phyloP scores from a whole-genome alignment of 2,888 invertebrate species.

The Bellardia pandia region DNA sequence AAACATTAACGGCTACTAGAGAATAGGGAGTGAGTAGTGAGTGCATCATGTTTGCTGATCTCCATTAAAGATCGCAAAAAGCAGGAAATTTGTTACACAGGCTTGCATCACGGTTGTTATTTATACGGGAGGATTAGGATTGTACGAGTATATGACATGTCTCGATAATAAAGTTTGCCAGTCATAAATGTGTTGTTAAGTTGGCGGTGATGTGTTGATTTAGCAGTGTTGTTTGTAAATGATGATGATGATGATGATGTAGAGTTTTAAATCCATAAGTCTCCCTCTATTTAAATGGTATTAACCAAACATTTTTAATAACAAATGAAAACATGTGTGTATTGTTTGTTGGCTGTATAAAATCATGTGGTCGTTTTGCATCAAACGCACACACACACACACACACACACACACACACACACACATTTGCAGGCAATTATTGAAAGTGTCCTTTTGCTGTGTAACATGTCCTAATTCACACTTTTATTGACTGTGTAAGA shows the following conservation, averaged over 20 bases:
- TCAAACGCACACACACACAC: conserved; percentile 40
- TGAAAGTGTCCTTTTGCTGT: conserved; percentile 33
- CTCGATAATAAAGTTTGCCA: conserved; percentile 74
- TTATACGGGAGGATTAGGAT: conserved; percentile 81
- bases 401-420: conserved; percentile 40
- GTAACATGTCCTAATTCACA: conserved; percentile 53
- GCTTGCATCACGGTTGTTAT: conserved; percentile 19
- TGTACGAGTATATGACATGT: conserved; percentile 80
- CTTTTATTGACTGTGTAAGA: conserved; percentile 12
- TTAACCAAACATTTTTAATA: conserved; percentile 82
- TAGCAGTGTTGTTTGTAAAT: conserved; percentile 64
- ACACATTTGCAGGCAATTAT: conserved; percentile 67
- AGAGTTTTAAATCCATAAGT: conserved; percentile 31
- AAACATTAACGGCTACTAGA: conserved; percentile 56
- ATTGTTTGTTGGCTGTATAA: conserved; percentile 53
- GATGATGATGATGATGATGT: conserved; percentile 68
- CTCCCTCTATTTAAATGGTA: conserved; percentile 77
- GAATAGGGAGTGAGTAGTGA: background rate
- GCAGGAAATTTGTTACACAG: conserved; percentile 40
- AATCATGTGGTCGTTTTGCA: conserved; percentile 47
- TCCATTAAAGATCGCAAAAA: conserved; percentile 50
- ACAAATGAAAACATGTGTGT: conserved; percentile 83
- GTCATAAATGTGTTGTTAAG: conserved; percentile 72
- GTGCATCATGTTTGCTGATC: conserved; percentile 23
- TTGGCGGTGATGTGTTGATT: conserved; percentile 74